Evolutionary conservation across 2,113 vertebrate species (phyloP), one percentile per base, ranked within the genome.

Genomic region (Heloderma charlesbogerti): DNA sequence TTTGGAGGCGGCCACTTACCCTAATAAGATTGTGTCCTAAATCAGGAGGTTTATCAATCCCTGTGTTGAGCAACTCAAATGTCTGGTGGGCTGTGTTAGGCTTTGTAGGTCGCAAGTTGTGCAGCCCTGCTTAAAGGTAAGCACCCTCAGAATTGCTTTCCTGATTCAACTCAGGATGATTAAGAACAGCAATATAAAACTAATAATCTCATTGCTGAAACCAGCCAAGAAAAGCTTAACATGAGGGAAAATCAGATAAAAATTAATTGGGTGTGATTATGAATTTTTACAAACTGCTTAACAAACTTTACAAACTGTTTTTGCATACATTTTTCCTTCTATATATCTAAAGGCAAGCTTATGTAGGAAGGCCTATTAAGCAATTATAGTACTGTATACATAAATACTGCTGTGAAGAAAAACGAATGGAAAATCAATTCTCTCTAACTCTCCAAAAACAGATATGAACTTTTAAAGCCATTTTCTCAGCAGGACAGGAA

Each of bases 281-380:
- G 91, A 92, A 10, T 6, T 57, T 93, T 85, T 5, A 84, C 88
- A 93, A 91, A 40, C 27, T 31, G 20, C 92, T 92, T 86, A 84
- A 90, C 18, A 89, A 85, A 3, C 48, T n/a, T n/a, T n/a, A n/a
- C n/a, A n/a, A n/a, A n/a, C n/a, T n/a, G n/a, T n/a, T n/a, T 86
- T 82, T 90, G 67, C 67, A 88, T 43, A 31, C 0, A 1, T 51
- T 91, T 86, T 60, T 7, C 20, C 40, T 85, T 90, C 78, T 84
- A 51, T 85, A 90, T 45, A 27, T 78, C 48, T 87, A 89, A 91
- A 90, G 40, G 37, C 48, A 78, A 54, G 4, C 60, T 67, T 63
- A 66, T 90, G 15, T 20, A 79, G 51, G 20, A 43, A 9, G 48
- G 29, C 18, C 27, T 51, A 79, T 66, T 92, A 45, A 92, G 20